Evolutionary conservation across 2,797 vertebrate species (phyloP).

Genomic region (Hapalemur alaotrensis): DNA sequence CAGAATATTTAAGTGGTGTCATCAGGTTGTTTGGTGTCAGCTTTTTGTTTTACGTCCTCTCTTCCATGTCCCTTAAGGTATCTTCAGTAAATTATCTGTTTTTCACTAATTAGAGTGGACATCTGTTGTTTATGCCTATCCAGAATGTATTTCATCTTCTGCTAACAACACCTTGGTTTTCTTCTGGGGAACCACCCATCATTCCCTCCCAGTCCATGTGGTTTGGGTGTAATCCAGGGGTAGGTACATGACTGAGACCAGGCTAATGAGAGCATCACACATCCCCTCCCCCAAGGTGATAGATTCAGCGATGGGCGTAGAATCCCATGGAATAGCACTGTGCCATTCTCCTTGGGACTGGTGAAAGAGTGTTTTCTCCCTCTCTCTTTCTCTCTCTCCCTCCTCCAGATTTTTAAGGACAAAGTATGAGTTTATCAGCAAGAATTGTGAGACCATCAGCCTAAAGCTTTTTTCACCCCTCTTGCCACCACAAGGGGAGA

Average conservation of each 20-base stretch:
- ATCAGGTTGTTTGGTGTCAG: background rate
- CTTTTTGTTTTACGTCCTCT: background rate
- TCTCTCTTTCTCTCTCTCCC: accelerated
- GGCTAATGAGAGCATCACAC: background rate
- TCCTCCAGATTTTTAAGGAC: background rate
- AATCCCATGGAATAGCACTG: background rate
- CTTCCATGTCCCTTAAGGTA: background rate
- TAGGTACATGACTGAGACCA: background rate
- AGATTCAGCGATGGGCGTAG: background rate
- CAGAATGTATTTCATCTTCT: constrained; percentile 26
- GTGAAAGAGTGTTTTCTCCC: background rate
- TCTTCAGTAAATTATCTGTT: constrained; percentile 16
- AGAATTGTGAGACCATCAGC: background rate
- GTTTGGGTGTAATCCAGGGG: background rate
- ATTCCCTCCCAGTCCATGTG: background rate
- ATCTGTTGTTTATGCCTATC: constrained; percentile 9
- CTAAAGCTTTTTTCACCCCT: background rate
- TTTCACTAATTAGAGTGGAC: constrained; percentile 29
- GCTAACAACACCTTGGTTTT: constrained; percentile 25
- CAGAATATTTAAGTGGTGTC: background rate
- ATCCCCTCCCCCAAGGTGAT: too few species aligned
- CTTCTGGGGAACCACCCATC: background rate
- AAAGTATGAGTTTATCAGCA: background rate
- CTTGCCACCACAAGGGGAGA: background rate
- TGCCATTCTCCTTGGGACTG: background rate